phyloP scores from a whole-genome alignment of 2,888 invertebrate species.

The Strigamia transsilvanica region DNA sequence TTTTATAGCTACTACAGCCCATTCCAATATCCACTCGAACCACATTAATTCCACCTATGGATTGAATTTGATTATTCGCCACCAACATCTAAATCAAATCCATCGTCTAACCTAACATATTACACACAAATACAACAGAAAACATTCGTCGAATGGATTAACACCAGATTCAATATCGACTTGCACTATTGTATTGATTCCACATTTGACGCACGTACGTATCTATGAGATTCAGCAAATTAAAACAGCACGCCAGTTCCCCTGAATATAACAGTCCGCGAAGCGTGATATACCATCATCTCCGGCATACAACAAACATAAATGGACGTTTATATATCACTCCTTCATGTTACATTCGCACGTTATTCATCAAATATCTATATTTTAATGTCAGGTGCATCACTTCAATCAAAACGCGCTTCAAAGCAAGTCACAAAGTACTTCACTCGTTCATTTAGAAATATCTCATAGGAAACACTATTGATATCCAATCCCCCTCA shows the following conservation, averaged over 20 bases:
- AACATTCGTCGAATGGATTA: slow-evolving; percentile 24
- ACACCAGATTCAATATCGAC: slow-evolving; percentile 26
- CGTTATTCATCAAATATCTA: neutral
- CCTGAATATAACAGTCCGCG: neutral
- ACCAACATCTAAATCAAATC: slow-evolving; percentile 18
- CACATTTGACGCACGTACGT: neutral
- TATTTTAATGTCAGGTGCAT: slow-evolving; percentile 15
- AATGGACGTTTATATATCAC: neutral
- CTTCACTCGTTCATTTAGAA: neutral
- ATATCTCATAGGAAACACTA: slow-evolving; percentile 9
- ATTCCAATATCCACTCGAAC: slow-evolving; percentile 4
- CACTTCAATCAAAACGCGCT: neutral
- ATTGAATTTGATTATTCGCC: slow-evolving; percentile 8
- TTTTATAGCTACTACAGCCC: slow-evolving; percentile 47
- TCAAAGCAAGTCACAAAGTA: neutral
- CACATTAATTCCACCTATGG: slow-evolving; percentile 11
- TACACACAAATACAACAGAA: neutral
- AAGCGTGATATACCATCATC: neutral
- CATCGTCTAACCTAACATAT: neutral
- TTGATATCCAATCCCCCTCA: neutral
- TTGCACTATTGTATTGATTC: neutral
- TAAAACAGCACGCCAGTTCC: slow-evolving; percentile 9
- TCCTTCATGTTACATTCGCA: slow-evolving; percentile 24
- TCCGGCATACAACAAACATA: neutral
- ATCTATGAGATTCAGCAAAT: slow-evolving; percentile 4